Evolutionary conservation across 2,888 invertebrate genomes (phyloP).

Genomic region (Brachypalpus laphriformis): DNA sequence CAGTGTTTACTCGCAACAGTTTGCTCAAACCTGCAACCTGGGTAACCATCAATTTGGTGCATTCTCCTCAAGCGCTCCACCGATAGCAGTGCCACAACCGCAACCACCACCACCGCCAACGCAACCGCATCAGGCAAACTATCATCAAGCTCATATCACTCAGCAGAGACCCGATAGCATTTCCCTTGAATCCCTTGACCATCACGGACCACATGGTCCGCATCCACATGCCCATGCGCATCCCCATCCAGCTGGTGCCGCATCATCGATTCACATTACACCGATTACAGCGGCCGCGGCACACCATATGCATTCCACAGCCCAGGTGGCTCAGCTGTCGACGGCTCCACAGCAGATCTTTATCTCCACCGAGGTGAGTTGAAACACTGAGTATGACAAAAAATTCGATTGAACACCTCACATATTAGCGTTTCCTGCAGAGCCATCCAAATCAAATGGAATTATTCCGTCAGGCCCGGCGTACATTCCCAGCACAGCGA

Average conservation of each 20-base stretch:
- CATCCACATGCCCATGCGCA: constrained; percentile 79
- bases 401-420: constrained; percentile 54
- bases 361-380: constrained; percentile 81
- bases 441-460: constrained; percentile 78
- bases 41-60: constrained; percentile 78
- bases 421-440: constrained; percentile 74
- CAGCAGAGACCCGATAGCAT: constrained; percentile 79
- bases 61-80: constrained; percentile 78
- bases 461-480: constrained; percentile 78
- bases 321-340: constrained; percentile 84
- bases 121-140: constrained; percentile 81
- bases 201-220: constrained; percentile 79
- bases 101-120: constrained; percentile 77
- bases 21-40: constrained; percentile 79
- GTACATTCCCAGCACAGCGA: constrained; percentile 83
- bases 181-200: constrained; percentile 68
- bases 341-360: constrained; percentile 83
- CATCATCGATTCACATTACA: constrained; percentile 82
- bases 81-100: constrained; percentile 77
- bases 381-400: constrained; percentile 5
- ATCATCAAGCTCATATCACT: constrained; percentile 78
- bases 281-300: constrained; percentile 80
- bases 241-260: constrained; percentile 79
- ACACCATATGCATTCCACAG: constrained; percentile 82
- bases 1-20: constrained; percentile 82